These are phyloP conservation scores for Pluvialis apricaria DNA, from an alignment of 2,113 vertebrate genomes.

Conservation along the genomic window DNA sequence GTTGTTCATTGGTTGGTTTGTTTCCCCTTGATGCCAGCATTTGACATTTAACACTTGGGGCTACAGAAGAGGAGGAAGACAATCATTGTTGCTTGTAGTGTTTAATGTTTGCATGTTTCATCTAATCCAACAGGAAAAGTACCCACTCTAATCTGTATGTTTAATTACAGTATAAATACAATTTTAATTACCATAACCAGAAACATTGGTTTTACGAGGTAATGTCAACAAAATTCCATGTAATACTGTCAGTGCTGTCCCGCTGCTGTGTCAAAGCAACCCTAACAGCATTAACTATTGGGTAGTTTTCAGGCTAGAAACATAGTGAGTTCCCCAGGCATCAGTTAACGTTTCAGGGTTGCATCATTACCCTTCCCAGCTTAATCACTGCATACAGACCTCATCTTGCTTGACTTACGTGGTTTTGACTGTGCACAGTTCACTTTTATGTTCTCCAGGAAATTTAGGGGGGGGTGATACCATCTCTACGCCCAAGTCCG, in stretches of 20 bases:
- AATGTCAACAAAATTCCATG: background rate
- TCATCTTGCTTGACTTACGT: background rate
- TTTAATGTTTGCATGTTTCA: background rate
- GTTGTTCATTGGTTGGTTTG: background rate
- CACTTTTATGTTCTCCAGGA: background rate
- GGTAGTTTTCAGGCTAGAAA: background rate
- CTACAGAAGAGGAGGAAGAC: background rate
- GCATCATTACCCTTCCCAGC: background rate
- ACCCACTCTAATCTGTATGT: background rate
- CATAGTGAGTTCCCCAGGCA: background rate
- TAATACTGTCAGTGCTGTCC: background rate
- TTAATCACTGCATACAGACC: background rate
- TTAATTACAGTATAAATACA: background rate
- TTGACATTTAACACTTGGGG: background rate
- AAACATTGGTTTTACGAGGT: background rate
- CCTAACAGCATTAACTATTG: background rate
- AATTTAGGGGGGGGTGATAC: background rate
- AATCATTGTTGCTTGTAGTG: background rate
- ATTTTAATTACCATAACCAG: background rate
- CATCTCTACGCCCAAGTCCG: background rate
- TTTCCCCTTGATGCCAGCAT: background rate
- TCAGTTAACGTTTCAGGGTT: background rate
- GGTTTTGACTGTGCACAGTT: background rate
- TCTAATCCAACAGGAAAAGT: background rate
- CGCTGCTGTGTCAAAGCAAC: background rate